Percentiles rank a stretch among this genome's conserved stretches.
These are phyloP conservation scores for Hydrophis major DNA, from an alignment of 2,797 vertebrate species.

Conservation along the genomic window DNA sequence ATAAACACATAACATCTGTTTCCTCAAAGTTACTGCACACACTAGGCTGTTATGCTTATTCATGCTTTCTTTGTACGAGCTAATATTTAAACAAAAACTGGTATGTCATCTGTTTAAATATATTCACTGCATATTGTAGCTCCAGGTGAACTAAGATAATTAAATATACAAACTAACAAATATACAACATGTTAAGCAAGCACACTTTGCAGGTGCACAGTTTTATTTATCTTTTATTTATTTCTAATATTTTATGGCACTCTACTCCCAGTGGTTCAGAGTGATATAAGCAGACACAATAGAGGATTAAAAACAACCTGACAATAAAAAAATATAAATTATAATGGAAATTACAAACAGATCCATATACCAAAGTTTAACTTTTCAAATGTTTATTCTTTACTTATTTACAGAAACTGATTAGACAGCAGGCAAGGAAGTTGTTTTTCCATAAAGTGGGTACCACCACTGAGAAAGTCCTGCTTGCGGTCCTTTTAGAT, in stretches of 20 bases:
- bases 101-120: background rate
- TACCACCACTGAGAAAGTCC: background rate
- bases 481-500: background rate
- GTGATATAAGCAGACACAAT: background rate
- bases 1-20: background rate
- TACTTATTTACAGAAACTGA: background rate
- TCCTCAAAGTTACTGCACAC: background rate
- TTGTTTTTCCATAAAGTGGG: background rate
- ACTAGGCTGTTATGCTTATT: background rate
- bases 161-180: conserved; percentile 28
- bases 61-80: background rate
- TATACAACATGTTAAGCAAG: conserved; percentile 4
- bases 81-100: conserved; percentile 33
- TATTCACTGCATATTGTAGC: conserved; percentile 12
- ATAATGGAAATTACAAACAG: background rate
- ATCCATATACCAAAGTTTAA: background rate
- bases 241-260: background rate
- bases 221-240: background rate
- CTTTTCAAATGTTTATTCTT: background rate
- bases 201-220: background rate
- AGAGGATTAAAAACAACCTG: background rate
- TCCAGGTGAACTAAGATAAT: conserved; percentile 13
- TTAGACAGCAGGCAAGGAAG: background rate
- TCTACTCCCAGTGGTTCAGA: background rate
- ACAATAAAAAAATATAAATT: background rate